phyloP scores from a whole-genome alignment of 2,113 vertebrate genomes.

The Polypterus bichir region DNA sequence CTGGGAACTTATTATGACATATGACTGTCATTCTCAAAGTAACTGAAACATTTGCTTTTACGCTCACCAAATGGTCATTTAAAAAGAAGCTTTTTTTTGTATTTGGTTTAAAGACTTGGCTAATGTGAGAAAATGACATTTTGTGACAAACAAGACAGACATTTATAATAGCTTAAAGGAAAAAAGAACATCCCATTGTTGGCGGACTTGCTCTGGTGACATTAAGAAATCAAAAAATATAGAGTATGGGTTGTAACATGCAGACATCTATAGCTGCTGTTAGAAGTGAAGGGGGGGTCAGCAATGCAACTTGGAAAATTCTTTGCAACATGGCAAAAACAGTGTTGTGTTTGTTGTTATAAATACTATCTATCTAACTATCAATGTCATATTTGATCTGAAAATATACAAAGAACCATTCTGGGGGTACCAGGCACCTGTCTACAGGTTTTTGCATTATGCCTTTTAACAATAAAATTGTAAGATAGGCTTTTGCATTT shows the following conservation, averaged over 20 bases:
- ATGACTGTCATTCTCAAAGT: too few species aligned
- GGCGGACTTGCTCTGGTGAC: conserved; percentile 26
- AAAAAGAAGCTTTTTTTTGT: too few species aligned
- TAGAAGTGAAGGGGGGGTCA: neutral
- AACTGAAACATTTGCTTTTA: too few species aligned
- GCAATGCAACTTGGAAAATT: neutral
- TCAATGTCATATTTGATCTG: conserved; percentile 6
- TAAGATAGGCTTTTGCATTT: too few species aligned
- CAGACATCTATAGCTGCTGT: neutral
- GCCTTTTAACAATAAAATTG: too few species aligned
- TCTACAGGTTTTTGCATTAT: too few species aligned
- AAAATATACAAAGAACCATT: conserved; percentile 5
- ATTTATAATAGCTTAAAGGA: conserved; percentile 4
- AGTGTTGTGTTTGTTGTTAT: neutral
- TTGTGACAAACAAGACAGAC: too few species aligned
- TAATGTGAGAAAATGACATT: too few species aligned
- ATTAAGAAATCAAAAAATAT: neutral
- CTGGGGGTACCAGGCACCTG: too few species aligned
- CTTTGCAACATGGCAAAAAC: neutral
- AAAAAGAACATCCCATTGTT: conserved; percentile 41
- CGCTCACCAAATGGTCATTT: too few species aligned
- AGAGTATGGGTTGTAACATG: neutral
- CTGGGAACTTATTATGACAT: too few species aligned
- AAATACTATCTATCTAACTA: neutral
- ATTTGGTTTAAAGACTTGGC: too few species aligned